phyloP scores from a whole-genome alignment of 1,140 invertebrate genomes.

The Aradophagus sp. region DNA sequence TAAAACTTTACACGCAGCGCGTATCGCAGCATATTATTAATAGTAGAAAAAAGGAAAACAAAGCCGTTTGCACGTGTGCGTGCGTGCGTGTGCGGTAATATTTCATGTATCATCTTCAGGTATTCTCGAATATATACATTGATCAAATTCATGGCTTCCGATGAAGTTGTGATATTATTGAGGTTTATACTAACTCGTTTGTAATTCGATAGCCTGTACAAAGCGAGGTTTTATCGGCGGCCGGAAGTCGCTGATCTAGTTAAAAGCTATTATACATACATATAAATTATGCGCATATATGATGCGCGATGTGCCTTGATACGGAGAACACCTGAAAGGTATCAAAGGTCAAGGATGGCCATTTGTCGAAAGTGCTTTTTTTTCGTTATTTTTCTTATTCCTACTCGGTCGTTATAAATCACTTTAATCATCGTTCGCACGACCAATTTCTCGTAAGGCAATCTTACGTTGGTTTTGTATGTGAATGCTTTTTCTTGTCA shows the following conservation, averaged over 20 bases:
- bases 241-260: conserved; percentile 59
- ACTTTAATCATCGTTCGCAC: conserved; percentile 20
- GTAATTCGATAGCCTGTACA: conserved; percentile 54
- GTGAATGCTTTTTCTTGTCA: no score
- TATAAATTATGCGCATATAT: conserved; percentile 56
- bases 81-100: conserved; percentile 19
- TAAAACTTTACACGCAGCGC: no score
- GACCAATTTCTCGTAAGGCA: conserved; percentile 9
- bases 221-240: conserved; percentile 53
- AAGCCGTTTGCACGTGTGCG: conserved; percentile 5
- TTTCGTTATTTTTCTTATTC: conserved; percentile 13
- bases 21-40: conserved; percentile 21
- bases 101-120: conserved; percentile 51
- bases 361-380: conserved; percentile 38
- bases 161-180: conserved; percentile 54
- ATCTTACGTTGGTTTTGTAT: background rate
- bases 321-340: conserved; percentile 57
- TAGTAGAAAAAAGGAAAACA: conserved; percentile 29
- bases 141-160: conserved; percentile 49
- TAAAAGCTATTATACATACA: conserved; percentile 56
- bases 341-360: conserved; percentile 55
- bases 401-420: conserved; percentile 32
- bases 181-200: conserved; percentile 57
- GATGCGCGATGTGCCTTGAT: conserved; percentile 48
- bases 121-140: conserved; percentile 43